Evolutionary conservation across 2,888 invertebrate genomes (phyloP).

Genomic region (Drosophila demipolita): DNA sequence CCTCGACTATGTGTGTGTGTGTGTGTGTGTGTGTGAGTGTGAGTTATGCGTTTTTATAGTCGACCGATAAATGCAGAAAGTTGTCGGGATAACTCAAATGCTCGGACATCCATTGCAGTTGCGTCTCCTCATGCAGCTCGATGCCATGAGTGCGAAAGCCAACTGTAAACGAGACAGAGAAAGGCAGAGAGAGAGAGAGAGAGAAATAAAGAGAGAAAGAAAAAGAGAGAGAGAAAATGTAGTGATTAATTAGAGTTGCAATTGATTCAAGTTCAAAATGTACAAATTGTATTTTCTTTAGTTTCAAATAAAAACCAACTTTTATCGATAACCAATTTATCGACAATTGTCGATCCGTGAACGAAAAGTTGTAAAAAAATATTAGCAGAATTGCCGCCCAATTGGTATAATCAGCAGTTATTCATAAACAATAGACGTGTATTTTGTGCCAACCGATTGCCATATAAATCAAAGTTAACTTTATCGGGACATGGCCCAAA

Average conservation of each 20-base stretch:
- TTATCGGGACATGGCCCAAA: constrained; percentile 48
- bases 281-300: not conserved
- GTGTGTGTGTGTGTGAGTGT: accelerated
- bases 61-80: constrained; percentile 94
- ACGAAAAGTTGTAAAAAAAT: not conserved
- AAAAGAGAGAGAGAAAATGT: too few species aligned
- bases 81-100: constrained; percentile 99
- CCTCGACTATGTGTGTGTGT: not conserved
- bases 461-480: constrained; percentile 64
- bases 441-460: constrained; percentile 48
- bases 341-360: constrained; percentile 18
- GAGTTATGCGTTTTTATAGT: constrained; percentile 74
- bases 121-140: constrained; percentile 93
- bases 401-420: constrained; percentile 41
- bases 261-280: not conserved
- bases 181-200: not conserved
- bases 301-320: too few species aligned
- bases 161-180: constrained; percentile 86
- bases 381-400: constrained; percentile 42
- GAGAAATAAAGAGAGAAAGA: not conserved
- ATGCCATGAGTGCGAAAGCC: constrained; percentile 95
- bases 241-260: not conserved
- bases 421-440: constrained; percentile 40
- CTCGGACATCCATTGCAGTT: constrained; percentile 98
- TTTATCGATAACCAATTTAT: constrained; percentile 10